These are phyloP conservation scores for Pollenia angustigena DNA, from an alignment of 2,888 invertebrate species.

Conservation along the genomic window DNA sequence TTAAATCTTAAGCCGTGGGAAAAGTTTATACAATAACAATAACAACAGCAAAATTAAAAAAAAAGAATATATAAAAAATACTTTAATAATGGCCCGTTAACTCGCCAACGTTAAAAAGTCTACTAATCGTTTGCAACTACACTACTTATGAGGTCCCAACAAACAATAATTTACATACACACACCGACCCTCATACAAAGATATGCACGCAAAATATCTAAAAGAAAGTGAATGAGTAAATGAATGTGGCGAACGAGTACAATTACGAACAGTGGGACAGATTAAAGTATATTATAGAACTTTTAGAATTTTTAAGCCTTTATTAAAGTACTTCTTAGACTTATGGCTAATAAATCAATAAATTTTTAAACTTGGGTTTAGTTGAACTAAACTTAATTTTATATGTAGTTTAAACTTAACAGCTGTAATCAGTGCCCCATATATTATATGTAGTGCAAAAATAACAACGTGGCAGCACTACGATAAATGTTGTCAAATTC, in stretches of 20 bases:
- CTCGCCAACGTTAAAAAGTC: constrained; percentile 73
- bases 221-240: constrained; percentile 60
- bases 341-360: too few species aligned
- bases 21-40: constrained; percentile 41
- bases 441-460: too few species aligned
- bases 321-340: too few species aligned
- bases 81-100: constrained; percentile 68
- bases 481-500: too few species aligned
- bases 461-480: too few species aligned
- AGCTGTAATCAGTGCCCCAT: too few species aligned
- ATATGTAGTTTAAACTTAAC: too few species aligned
- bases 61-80: constrained; percentile 32
- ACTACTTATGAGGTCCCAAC: constrained; percentile 64
- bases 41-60: constrained; percentile 49
- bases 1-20: constrained; percentile 34
- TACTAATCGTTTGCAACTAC: constrained; percentile 72
- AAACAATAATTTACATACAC: constrained; percentile 26
- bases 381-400: too few species aligned
- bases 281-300: background rate
- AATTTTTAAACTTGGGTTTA: too few species aligned
- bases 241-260: constrained; percentile 20
- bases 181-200: constrained; percentile 15
- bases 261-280: constrained; percentile 21
- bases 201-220: constrained; percentile 32
- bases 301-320: background rate